phyloP scores from a whole-genome alignment of 2,797 vertebrate genomes.

The Sylvia borin region DNA sequence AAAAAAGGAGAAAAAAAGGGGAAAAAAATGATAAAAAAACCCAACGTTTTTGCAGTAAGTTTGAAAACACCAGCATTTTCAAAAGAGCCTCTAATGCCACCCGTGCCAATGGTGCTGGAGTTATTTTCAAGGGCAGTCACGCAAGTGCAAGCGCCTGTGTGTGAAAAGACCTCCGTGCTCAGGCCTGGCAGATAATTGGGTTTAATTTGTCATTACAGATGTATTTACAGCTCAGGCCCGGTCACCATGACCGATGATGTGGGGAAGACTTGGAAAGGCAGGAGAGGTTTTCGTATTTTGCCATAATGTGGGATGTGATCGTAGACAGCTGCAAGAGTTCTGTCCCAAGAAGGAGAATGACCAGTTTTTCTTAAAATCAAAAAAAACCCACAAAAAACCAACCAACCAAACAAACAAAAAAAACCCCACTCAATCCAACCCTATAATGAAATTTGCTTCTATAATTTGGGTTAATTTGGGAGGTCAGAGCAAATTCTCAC shows the following conservation, averaged over 20 bases:
- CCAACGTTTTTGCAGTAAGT: accelerated
- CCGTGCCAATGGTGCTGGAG: accelerated
- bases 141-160: neutral
- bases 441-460: neutral
- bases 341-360: neutral
- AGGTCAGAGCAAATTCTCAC: neutral
- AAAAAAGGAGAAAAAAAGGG: accelerated
- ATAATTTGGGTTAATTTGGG: neutral
- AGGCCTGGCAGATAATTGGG: conserved; percentile 23
- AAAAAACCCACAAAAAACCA: neutral
- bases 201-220: conserved; percentile 54
- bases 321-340: neutral
- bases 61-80: accelerated
- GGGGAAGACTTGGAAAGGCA: neutral
- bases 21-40: accelerated
- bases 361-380: neutral
- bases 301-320: neutral
- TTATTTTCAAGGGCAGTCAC: neutral
- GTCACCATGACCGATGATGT: neutral
- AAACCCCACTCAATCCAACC: neutral
- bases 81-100: neutral
- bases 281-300: neutral
- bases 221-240: neutral
- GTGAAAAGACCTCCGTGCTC: neutral
- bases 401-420: neutral